A percentile compares a stretch with the other conserved stretches of the same genome.
Evolutionary conservation across 2,888 invertebrate species (phyloP).

Genomic region (Achlya flavicornis): DNA sequence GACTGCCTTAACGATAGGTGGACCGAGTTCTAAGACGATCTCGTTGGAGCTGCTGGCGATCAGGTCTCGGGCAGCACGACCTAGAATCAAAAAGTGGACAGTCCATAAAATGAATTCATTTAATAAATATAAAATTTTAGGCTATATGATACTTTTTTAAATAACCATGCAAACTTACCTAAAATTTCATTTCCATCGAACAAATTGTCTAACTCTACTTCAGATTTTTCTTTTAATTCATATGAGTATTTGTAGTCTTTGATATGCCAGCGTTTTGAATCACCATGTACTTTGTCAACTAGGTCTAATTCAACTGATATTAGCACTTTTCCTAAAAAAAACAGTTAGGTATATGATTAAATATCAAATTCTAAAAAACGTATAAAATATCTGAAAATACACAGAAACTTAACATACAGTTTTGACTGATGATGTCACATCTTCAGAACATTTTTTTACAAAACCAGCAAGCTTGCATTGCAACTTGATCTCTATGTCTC

Average conservation of each 20-base stretch:
- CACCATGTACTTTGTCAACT: constrained; percentile 42
- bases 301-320: constrained; percentile 39
- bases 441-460: too few species aligned
- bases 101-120: constrained; percentile 3
- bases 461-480: too few species aligned
- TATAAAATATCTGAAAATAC: not conserved
- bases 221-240: constrained; percentile 52
- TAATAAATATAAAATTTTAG: too few species aligned
- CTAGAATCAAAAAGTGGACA: constrained; percentile 31
- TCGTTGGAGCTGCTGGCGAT: constrained; percentile 50
- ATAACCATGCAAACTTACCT: constrained; percentile 44
- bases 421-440: too few species aligned
- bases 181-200: constrained; percentile 60
- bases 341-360: not conserved
- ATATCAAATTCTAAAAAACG: not conserved
- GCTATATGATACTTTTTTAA: not conserved
- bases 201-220: constrained; percentile 55
- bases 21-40: constrained; percentile 52
- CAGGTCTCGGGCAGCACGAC: constrained; percentile 48
- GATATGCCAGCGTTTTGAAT: constrained; percentile 51
- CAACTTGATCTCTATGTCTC: too few species aligned
- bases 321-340: constrained; percentile 41
- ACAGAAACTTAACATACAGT: too few species aligned
- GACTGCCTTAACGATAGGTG: constrained; percentile 49
- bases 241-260: constrained; percentile 47